Evolutionary conservation across 2,888 invertebrate species (phyloP), one percentile per base, ranked within the genome.

Genomic region (Alitta virens): DNA sequence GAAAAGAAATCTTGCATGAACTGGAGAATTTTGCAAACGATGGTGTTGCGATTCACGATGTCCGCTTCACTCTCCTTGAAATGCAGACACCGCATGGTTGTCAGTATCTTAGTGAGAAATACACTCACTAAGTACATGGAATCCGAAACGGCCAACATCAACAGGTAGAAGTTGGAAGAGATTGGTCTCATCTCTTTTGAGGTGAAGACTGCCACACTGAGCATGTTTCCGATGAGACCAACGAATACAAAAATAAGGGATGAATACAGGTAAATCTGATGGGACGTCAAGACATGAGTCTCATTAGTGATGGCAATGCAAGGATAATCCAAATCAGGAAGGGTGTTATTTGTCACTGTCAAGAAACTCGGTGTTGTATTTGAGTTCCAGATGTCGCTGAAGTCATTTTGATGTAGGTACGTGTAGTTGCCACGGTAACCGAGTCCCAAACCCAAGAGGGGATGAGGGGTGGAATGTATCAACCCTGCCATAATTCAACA

Each of bases 141-240:
- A 53, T 71, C 71, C 2, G 69, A 69, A 1, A 67, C 38, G 49
- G 71, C 67, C 33, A 71, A 55, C 12, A 61, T 60, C 14, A 71
- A 63, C 9, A 71, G 67, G 61, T 71, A 71, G 43, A 66, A 62
- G 56, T 71, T 71, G 38, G 70, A 71, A 2, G 69, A 70, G 18
- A 66, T 57, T 7, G 63, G 50, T 16, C 64, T 57, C 71, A 71
- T 71, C 24, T 62, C 64, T 27, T 60, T 55, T 9, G 69, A 68
- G 0, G 68, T 61, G 51, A 69, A 69, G 27, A 69, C 71, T 57
- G 63, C 40, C 21, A 70, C 55, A 58, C 65, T 68, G 33, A 70
- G 53, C 9, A 58, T 33, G 53, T 70, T 70, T 21, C 68, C 70
- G 26, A 68, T 49, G 14, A 70, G 63, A 9, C 70, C 70, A 14